Percentiles rank a stretch among this genome's conserved stretches.
These are phyloP conservation scores for Heliocidaris erythrogramma DNA, from an alignment of 35 echinoderm and acorn worm species.

Conservation along the genomic window DNA sequence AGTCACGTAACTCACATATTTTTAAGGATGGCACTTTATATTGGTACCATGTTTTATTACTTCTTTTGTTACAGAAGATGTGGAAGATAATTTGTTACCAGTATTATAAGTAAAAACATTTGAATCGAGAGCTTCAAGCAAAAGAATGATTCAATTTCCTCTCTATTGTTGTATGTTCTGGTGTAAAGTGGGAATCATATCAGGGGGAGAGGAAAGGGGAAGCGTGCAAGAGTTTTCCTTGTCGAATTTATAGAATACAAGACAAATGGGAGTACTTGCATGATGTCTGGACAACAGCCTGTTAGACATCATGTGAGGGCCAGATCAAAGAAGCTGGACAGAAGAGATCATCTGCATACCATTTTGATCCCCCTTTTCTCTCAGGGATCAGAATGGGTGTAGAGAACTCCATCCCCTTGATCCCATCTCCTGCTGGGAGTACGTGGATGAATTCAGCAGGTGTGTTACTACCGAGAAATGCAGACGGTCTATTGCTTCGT, in stretches of 20 bases:
- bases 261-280: too few relatives aligned
- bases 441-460: not conserved
- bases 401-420: not conserved
- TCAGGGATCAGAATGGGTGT: not conserved
- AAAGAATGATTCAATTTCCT: too few relatives aligned
- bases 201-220: too few relatives aligned
- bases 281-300: not conserved
- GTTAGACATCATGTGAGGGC: not conserved
- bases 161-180: too few relatives aligned
- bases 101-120: too few relatives aligned
- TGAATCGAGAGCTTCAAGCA: too few relatives aligned
- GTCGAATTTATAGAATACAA: too few relatives aligned
- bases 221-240: too few relatives aligned
- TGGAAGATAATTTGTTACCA: too few relatives aligned
- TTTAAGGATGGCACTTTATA: not conserved
- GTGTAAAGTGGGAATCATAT: too few relatives aligned
- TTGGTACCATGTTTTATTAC: too few relatives aligned
- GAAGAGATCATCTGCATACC: not conserved
- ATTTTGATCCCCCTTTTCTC: not conserved
- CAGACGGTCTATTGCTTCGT: not conserved
- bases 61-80: too few relatives aligned
- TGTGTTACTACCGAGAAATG: not conserved
- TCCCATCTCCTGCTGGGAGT: not conserved
- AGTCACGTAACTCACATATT: not conserved
- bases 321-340: not conserved